phyloP scores from a whole-genome alignment of 1,140 invertebrate genomes.

The Lutraria rhynchaena region DNA sequence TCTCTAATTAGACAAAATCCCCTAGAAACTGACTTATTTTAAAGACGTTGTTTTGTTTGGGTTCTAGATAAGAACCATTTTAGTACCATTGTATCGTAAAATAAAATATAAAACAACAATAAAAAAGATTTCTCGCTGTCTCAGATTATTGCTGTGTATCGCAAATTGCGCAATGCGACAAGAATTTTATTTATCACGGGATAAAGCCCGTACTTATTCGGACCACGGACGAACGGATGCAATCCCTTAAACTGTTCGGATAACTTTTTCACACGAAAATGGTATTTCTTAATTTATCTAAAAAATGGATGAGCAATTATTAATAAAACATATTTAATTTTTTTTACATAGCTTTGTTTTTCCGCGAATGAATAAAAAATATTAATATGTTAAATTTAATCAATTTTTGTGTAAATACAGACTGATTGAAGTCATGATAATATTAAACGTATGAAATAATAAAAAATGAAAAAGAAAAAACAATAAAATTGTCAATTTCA shows the following conservation, averaged over 20 bases:
- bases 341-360: not conserved
- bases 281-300: not conserved
- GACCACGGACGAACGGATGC: not conserved
- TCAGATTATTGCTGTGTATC: not conserved
- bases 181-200: not conserved
- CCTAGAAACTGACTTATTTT: not conserved
- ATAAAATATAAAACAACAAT: not conserved
- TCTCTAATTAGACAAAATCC: not conserved
- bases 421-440: too few relatives aligned
- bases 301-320: not conserved
- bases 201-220: not conserved
- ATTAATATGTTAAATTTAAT: too few relatives aligned
- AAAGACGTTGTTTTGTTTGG: not conserved
- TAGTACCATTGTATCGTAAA: not conserved
- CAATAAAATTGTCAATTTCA: not conserved
- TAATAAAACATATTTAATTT: not conserved
- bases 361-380: too few relatives aligned
- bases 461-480: not conserved
- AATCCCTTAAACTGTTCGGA: not conserved
- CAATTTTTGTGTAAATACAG: too few relatives aligned
- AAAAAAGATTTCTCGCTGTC: not conserved
- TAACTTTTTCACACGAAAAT: not conserved
- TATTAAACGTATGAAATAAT: too few relatives aligned
- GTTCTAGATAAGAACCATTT: not conserved
- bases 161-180: slow-evolving; percentile 23